Base-by-base conservation (phyloP, 1,140 invertebrate species). In the Dendroctonus valens region DNA sequence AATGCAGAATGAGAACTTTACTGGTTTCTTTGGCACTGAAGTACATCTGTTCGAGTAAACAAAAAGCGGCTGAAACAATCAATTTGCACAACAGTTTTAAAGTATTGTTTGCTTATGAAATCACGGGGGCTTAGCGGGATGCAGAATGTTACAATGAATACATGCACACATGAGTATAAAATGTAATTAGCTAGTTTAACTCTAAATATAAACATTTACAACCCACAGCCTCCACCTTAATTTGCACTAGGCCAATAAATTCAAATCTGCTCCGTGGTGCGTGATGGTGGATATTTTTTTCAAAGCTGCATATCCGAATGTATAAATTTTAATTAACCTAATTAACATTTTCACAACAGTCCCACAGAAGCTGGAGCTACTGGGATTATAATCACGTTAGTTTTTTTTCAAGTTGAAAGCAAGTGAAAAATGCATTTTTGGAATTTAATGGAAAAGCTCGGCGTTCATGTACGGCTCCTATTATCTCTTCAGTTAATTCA, bases 241-340 rank as follows among this genome's bases (percentile, higher is more conserved):
- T n/a, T 48, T 15, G 50, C 8, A 52, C 9, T 8, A 37, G 26
- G 14, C 9, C 9, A 52, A 26, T 9, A 52, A 52, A 15, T 52
- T 15, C 50, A 5, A 15, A 5, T 26, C 9, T 12, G 26, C 9
- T 15, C 12, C 9, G n/a, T 37, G 8, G 9, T 26, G 26, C 50
- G 26, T 52, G 9, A 15, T 52, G 6, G 37, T 52, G n/a, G 5
- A 52, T 52, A 52, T 15, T 15, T 52, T 26, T 52, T 52, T 12
- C 12, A 52, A 52, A 15, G 37, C 37, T 52, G 6, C 50, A 52
- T 15, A 52, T 14, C 9, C n/a, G 37, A 52, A 52, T 26, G 5
- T 52, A 52, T 52, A 52, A 52, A 52, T 52, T 52, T 37, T 15
- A 52, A 52, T 52, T 52, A 15, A 26, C n/a, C 26, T 14, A 52